Evolutionary conservation across 2,888 invertebrate genomes (phyloP).

Genomic region (Abscondita cerata): DNA sequence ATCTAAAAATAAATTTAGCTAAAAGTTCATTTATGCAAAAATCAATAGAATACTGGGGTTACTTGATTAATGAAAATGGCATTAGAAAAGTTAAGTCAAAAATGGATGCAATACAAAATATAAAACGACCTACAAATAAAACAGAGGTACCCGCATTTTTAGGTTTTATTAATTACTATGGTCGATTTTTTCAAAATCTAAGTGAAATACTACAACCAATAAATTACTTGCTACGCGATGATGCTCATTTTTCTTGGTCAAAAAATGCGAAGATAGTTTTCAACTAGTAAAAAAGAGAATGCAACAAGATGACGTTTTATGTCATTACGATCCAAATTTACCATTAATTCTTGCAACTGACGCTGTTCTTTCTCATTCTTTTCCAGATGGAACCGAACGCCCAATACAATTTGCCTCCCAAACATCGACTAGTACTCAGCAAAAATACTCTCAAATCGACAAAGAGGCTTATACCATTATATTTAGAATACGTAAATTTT

Average conservation of each 20-base stretch:
- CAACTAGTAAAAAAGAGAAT: no score
- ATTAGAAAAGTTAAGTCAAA: background rate
- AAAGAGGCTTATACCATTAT: background rate
- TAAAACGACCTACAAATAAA: constrained; percentile 1
- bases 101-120: constrained; percentile 3
- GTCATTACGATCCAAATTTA: background rate
- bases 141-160: background rate
- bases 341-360: background rate
- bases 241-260: background rate
- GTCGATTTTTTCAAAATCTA: background rate
- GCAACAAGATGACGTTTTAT: background rate
- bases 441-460: constrained; percentile 4
- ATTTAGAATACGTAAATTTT: constrained; percentile 3
- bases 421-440: constrained; percentile 10
- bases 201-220: background rate
- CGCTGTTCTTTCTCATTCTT: background rate
- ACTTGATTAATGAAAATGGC: background rate
- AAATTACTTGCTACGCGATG: background rate
- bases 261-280: no score
- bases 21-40: background rate
- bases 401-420: background rate
- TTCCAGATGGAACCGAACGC: background rate
- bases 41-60: constrained; percentile 4
- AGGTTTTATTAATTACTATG: constrained; percentile 13
- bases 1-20: background rate